Percentiles rank a stretch among this genome's conserved stretches.
Conservation (phyloP, 2,888 invertebrate species). For the Margaritifera margaritifera region DNA sequence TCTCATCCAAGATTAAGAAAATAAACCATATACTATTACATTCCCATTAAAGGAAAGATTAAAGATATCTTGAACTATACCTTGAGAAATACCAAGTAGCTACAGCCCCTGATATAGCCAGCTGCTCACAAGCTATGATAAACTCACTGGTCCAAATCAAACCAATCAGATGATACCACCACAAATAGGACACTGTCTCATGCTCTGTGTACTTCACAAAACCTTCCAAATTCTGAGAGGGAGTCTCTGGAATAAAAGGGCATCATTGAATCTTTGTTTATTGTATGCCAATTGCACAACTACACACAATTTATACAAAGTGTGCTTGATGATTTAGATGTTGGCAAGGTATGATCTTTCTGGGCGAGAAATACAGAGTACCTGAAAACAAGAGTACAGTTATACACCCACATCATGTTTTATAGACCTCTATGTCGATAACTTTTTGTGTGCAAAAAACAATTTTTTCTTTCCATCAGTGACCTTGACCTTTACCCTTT, state of each 20-base stretch:
- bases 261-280: background rate
- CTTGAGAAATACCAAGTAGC: constrained; percentile 93
- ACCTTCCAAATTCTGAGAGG: constrained; percentile 44
- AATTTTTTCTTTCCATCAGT: no score
- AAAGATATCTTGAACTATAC: constrained; percentile 72
- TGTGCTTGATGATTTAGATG: background rate
- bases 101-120: constrained; percentile 93
- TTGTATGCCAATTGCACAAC: background rate
- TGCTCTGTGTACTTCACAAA: constrained; percentile 62
- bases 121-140: constrained; percentile 93
- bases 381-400: no score
- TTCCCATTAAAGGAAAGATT: background rate
- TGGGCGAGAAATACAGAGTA: no score
- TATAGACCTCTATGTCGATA: no score
- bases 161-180: constrained; percentile 93
- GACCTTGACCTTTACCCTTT: no score
- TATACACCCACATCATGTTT: no score
- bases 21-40: background rate
- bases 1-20: background rate
- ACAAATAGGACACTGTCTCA: constrained; percentile 80
- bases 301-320: background rate
- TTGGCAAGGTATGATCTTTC: no score
- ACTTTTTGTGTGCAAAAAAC: no score
- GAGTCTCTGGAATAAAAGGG: constrained; percentile 48
- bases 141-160: constrained; percentile 95